Conservation (phyloP, 1,140 invertebrate species). For the Zelostemma sp. region DNA sequence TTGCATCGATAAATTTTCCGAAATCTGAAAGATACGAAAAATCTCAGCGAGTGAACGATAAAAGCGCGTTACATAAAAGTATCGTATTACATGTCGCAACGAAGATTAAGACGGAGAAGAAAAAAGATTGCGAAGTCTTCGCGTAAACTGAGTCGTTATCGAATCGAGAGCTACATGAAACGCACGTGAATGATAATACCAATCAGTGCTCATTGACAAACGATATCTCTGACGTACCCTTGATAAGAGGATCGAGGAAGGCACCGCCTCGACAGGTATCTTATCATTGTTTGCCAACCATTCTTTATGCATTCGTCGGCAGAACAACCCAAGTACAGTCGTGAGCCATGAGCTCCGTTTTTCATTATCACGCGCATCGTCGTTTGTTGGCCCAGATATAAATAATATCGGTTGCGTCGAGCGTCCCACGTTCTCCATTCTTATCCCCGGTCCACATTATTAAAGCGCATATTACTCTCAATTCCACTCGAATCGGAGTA, state of each 20-base stretch:
- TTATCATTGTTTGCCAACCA: constrained; percentile 40
- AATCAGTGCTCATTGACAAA: constrained; percentile 28
- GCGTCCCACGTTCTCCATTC: constrained; percentile 26
- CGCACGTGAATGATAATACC: constrained; percentile 35
- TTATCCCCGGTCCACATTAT: too few relatives aligned
- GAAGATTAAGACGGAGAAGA: too few relatives aligned
- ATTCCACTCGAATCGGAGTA: too few relatives aligned
- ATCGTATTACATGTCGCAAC: too few relatives aligned
- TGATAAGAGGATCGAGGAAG: constrained; percentile 42
- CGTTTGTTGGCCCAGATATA: constrained; percentile 37
- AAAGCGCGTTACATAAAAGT: too few relatives aligned
- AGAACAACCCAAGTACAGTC: constrained; percentile 40
- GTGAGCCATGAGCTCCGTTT: constrained; percentile 28
- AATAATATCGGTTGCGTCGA: constrained; percentile 42
- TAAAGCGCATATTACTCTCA: too few relatives aligned
- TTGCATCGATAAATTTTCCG: too few relatives aligned
- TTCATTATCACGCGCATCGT: constrained; percentile 26
- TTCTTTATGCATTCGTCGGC: constrained; percentile 42
- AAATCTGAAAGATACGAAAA: too few relatives aligned
- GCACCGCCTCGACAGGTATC: constrained; percentile 34
- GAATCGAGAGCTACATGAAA: constrained; percentile 25
- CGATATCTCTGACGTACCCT: constrained; percentile 38
- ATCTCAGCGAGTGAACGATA: too few relatives aligned
- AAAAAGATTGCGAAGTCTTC: background rate
- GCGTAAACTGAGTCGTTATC: background rate